phyloP scores from a whole-genome alignment of 2,888 invertebrate species.

The Suillia variegata region DNA sequence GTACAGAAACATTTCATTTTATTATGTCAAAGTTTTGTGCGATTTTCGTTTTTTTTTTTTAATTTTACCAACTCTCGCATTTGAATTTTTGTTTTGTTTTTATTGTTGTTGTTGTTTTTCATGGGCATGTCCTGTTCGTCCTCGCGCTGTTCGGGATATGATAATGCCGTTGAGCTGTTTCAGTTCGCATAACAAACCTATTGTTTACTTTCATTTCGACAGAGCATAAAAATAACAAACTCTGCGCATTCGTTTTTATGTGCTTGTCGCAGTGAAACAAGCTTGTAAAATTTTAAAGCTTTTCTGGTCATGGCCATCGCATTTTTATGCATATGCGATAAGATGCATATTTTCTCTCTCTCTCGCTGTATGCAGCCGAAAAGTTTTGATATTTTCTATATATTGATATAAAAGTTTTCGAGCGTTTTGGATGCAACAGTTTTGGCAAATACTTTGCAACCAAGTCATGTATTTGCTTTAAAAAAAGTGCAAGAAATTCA shows the following conservation, averaged over 20 bases:
- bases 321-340: not conserved
- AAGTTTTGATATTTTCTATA: too few species aligned
- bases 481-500: too few species aligned
- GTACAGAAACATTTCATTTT: constrained; percentile 9
- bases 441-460: too few species aligned
- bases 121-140: not conserved
- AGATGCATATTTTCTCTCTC: not conserved
- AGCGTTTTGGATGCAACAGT: not conserved
- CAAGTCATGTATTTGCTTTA: too few species aligned
- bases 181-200: constrained; percentile 8
- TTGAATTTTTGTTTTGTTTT: not conserved
- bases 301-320: not conserved
- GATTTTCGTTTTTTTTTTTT: not conserved
- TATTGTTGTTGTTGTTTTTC: not conserved
- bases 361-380: too few species aligned
- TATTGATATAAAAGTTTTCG: too few species aligned
- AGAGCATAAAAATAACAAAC: constrained; percentile 3
- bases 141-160: not conserved
- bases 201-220: constrained; percentile 9
- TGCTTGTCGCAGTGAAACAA: not conserved
- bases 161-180: not conserved
- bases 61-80: too few species aligned
- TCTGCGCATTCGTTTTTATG: not conserved
- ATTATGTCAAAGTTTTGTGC: constrained; percentile 15
- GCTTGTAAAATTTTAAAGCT: constrained; percentile 9